Percentiles rank a stretch among this genome's conserved stretches.
Evolutionary conservation across 92 coral and sea anemone species (phyloP).

Genomic region (Plumapathes pennacea): DNA sequence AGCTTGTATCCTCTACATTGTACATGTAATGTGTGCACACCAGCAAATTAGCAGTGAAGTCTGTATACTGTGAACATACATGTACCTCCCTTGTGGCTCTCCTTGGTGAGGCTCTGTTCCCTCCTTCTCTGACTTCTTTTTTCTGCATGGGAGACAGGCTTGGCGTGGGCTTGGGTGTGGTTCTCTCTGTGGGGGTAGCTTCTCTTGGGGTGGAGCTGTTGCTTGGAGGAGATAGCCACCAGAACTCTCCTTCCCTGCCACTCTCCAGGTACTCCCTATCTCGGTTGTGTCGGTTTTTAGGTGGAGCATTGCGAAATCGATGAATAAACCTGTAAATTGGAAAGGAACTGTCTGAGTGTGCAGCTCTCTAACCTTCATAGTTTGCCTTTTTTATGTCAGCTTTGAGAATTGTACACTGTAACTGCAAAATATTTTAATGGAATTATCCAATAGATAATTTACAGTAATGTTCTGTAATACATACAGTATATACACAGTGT

Average conservation of each 20-base stretch:
- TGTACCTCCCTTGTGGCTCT: slow-evolving; percentile 13
- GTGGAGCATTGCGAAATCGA: slow-evolving; percentile 90
- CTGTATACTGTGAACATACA: background rate
- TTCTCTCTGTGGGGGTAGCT: slow-evolving; percentile 62
- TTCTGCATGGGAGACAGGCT: slow-evolving; percentile 43
- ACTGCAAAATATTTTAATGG: too few species aligned
- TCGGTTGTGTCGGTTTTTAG: slow-evolving; percentile 77
- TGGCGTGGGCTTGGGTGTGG: slow-evolving; percentile 30
- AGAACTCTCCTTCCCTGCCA: slow-evolving; percentile 64
- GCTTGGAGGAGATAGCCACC: slow-evolving; percentile 91
- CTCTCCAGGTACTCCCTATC: slow-evolving; percentile 43
- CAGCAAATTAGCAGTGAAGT: too few species aligned
- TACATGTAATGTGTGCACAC: too few species aligned
- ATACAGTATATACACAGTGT: too few species aligned
- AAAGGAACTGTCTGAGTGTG: too few species aligned
- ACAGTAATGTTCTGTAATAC: too few species aligned
- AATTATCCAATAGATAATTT: too few species aligned
- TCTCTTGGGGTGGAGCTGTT: slow-evolving; percentile 80
- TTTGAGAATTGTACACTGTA: too few species aligned
- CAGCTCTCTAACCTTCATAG: too few species aligned
- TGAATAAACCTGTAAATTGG: slow-evolving; percentile 67
- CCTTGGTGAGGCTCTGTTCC: slow-evolving; percentile 6
- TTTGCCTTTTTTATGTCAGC: too few species aligned
- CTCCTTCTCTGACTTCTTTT: slow-evolving; percentile 7
- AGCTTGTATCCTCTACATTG: too few species aligned